Evolutionary conservation across 2,797 vertebrate species (phyloP).

Genomic region (Ceryle rudis): DNA sequence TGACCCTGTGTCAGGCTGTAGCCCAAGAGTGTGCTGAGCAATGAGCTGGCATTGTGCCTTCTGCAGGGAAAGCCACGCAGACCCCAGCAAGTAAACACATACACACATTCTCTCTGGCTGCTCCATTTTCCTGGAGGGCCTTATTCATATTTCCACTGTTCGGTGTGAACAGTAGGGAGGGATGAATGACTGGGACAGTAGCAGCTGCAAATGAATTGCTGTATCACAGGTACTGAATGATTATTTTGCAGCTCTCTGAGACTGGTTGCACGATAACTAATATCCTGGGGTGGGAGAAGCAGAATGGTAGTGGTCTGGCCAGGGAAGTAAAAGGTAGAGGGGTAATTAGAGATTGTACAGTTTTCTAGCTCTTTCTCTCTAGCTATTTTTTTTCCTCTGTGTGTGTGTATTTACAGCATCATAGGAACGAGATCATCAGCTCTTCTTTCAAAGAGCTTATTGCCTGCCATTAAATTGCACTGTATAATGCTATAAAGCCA

Average conservation of each 20-base stretch:
- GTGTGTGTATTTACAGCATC: not conserved
- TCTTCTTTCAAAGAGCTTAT: constrained; percentile 5
- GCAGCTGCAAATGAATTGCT: not conserved
- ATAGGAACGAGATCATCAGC: not conserved
- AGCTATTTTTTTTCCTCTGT: not conserved
- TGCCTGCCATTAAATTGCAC: not conserved
- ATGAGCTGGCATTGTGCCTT: fast-evolving
- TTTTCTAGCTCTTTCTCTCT: not conserved
- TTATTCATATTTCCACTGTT: not conserved
- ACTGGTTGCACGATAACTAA: not conserved
- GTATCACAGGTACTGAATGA: not conserved
- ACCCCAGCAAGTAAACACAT: not conserved
- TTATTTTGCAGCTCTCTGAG: not conserved
- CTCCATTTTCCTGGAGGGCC: not conserved
- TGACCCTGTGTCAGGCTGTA: not conserved
- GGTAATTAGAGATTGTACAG: not conserved
- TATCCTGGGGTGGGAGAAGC: not conserved
- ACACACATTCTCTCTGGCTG: not conserved
- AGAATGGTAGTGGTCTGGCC: not conserved
- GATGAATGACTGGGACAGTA: not conserved
- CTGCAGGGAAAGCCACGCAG: not conserved
- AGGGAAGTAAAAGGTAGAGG: not conserved
- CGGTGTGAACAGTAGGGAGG: not conserved
- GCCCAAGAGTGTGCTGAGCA: not conserved
- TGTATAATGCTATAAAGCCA: constrained; percentile 1